phyloP scores from a whole-genome alignment of 2,113 vertebrate genomes.

The Bagarius yarrelli region DNA sequence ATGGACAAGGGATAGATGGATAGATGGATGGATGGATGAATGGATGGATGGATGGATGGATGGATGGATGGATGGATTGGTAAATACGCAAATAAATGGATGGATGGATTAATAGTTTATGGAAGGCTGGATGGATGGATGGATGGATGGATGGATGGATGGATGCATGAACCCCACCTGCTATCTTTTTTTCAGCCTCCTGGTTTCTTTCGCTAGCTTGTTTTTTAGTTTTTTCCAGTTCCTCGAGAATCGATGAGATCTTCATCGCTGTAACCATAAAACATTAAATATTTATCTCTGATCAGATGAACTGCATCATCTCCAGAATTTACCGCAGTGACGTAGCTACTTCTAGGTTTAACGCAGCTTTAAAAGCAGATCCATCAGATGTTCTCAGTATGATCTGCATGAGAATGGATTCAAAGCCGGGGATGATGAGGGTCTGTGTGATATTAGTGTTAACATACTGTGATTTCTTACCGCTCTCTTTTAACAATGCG shows the following conservation, averaged over 20 bases:
- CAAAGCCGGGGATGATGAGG: too few species aligned
- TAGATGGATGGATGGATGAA: neutral
- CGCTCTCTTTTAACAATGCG: neutral
- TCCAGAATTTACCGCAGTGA: neutral
- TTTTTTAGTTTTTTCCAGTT: neutral
- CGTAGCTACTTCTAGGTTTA: neutral
- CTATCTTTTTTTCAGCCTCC: neutral
- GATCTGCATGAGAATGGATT: neutral
- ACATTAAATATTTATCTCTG: neutral
- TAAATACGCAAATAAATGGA: neutral
- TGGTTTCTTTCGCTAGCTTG: neutral
- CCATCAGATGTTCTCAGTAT: neutral
- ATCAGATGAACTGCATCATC: neutral
- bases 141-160: neutral
- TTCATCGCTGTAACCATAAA: conserved; percentile 1
- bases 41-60: neutral
- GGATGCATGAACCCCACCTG: neutral
- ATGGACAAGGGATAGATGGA: neutral
- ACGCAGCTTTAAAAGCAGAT: neutral
- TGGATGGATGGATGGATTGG: neutral
- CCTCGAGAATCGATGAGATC: neutral
- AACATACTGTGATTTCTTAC: neutral
- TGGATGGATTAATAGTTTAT: neutral
- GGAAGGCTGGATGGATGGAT: neutral
- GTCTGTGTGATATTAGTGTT: neutral